phyloP scores from a whole-genome alignment of 2,113 vertebrate species.

The Lamprologus tigripictilis region DNA sequence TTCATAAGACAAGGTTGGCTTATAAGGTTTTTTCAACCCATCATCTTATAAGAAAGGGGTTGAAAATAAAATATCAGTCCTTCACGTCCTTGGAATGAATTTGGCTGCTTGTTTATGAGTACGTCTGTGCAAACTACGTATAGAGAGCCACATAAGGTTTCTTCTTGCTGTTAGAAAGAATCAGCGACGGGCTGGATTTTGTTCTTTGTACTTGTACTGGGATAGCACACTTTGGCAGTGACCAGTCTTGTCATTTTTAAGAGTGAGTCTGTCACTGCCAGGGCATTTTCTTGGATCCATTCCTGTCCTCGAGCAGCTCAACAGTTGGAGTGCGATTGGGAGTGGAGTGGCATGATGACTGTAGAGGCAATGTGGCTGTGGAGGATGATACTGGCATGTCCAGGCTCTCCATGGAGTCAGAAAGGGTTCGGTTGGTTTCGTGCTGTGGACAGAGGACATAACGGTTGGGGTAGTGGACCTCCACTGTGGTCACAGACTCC shows the following conservation, averaged over 20 bases:
- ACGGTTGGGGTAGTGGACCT: constrained; percentile 75
- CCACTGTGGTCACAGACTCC: constrained; percentile 72
- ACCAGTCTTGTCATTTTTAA: not conserved
- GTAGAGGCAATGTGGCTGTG: constrained; percentile 47
- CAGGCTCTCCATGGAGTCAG: constrained; percentile 66
- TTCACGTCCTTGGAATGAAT: constrained; percentile 21
- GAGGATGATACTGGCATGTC: constrained; percentile 47
- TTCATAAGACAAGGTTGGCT: not conserved
- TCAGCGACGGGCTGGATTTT: not conserved
- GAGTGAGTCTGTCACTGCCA: constrained; percentile 54
- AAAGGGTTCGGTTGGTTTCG: constrained; percentile 58
- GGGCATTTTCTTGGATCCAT: constrained; percentile 27
- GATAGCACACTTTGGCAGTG: not conserved
- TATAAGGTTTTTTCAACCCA: not conserved
- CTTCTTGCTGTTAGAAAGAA: not conserved
- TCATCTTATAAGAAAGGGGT: not conserved
- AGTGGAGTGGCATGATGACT: constrained; percentile 32
- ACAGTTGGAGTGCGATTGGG: constrained; percentile 23
- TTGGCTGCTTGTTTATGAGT: not conserved
- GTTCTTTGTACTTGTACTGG: not conserved
- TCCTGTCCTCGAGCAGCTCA: constrained; percentile 51
- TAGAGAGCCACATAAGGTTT: not conserved
- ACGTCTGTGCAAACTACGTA: constrained; percentile 21
- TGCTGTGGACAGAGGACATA: constrained; percentile 85
- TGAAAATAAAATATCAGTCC: not conserved